Percentiles rank a stretch among this genome's conserved stretches.
Conservation (phyloP, 2,888 invertebrate species). For the Globia sparganii region DNA sequence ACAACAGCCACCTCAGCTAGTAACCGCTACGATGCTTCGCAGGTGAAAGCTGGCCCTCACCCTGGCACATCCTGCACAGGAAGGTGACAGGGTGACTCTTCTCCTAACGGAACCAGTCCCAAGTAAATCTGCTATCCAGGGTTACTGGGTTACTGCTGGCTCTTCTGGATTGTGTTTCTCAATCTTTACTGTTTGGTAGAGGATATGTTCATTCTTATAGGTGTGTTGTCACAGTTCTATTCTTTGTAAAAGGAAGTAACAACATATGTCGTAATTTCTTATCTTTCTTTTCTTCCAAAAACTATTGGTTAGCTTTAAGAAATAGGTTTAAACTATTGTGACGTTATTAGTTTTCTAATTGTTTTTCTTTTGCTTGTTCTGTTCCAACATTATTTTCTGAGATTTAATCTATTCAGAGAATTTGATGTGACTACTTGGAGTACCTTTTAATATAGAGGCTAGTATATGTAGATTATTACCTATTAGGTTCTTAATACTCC, state of each 20-base stretch:
- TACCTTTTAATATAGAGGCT: not conserved
- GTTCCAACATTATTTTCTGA: not conserved
- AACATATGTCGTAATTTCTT: not conserved
- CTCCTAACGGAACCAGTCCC: not conserved
- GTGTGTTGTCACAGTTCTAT: slow-evolving; percentile 12
- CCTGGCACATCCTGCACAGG: slow-evolving; percentile 46
- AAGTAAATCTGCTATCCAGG: slow-evolving; percentile 12
- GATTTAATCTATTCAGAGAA: not conserved
- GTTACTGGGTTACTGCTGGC: not conserved
- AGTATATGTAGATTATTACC: not conserved
- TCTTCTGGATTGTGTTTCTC: slow-evolving; percentile 25
- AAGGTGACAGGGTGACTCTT: slow-evolving; percentile 31
- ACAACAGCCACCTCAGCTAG: not conserved
- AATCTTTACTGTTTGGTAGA: not conserved
- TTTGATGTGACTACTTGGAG: not conserved
- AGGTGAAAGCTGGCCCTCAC: slow-evolving; percentile 50
- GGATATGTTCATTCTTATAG: not conserved
- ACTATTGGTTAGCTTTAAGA: not conserved
- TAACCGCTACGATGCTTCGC: slow-evolving; percentile 14
- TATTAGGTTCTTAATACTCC: not conserved
- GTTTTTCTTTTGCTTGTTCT: not conserved
- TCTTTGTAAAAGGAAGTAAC: not conserved
- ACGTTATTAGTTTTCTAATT: not conserved
- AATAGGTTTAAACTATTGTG: not conserved
- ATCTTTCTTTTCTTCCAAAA: not conserved